Evolutionary conservation across 1,140 invertebrate genomes (phyloP).

Genomic region (Trachymyrmex septentrionalis): DNA sequence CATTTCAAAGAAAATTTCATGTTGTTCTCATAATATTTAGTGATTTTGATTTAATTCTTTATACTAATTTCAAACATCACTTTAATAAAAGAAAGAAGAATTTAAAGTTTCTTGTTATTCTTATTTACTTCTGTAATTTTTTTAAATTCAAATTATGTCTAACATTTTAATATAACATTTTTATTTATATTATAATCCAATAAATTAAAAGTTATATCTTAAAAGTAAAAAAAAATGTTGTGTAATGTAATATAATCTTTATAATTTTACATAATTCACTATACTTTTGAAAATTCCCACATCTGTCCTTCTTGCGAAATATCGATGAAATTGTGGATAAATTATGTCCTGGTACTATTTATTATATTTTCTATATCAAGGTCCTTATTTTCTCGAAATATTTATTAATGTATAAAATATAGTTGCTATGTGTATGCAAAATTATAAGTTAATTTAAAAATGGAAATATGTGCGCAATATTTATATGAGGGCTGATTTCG

Average conservation of each 20-base stretch:
- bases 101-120: too few relatives aligned
- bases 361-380: not conserved
- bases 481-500: not conserved
- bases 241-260: not conserved
- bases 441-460: slow-evolving; percentile 18
- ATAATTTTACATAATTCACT: not conserved
- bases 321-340: not conserved
- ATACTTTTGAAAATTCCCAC: not conserved
- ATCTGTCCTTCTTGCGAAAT: not conserved
- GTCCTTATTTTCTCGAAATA: not conserved
- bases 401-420: not conserved
- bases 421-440: not conserved
- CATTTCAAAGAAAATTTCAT: slow-evolving; percentile 1
- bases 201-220: not conserved
- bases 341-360: not conserved
- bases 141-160: not conserved
- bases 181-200: not conserved
- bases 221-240: not conserved
- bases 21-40: not conserved
- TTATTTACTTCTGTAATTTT: not conserved
- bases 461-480: not conserved
- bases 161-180: not conserved
- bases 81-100: not conserved
- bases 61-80: not conserved
- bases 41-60: not conserved